Evolutionary conservation across 1,140 invertebrate species (phyloP), one percentile per base, ranked within the genome.

Genomic region (Lasioglossum baleicum): DNA sequence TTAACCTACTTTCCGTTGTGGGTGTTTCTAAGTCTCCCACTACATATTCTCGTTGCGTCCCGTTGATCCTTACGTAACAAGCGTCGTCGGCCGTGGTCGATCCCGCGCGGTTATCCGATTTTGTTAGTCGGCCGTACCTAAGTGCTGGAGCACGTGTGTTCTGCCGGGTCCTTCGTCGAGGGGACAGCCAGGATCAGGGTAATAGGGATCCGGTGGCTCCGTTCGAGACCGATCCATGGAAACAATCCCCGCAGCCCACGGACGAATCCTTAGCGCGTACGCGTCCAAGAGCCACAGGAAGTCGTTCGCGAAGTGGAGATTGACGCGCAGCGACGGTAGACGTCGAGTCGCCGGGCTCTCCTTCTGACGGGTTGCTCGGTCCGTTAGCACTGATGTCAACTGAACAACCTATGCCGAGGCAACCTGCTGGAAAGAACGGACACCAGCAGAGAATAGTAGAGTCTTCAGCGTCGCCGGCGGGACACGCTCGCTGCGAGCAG

Each of bases 1-100:
- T 75, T 75, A 83, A 72, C 71, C 81, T 56, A 71, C 60, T 83
- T 75, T 26, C 35, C 31, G 22, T 48, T 11, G 44, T 13, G 51
- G 4, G 22, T n/a, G 63, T 40, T 40, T 83, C 69, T 22, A 74
- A 51, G 53, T 58, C 65, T 70, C 81, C 75, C 66, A 63, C 48
- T 65, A n/a, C n/a, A n/a, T n/a, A 35, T 80, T 35, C 40, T 22
- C 40, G 22, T 2, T 31, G 56, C 58, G 65, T 64, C 66, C 56
- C 72, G 35, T 74, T 42, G 31, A 35, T 75, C 35, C 66, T 83
- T 84, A 75, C 77, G 72, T 83, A 75, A 84, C 66, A 13, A 22
- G 15, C 31, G n/a, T 31, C 70, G 61, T 67, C 40, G 6, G 26
- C 56, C 51, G 51, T 67, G 64, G 58, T 17, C 20, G 48, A 53